Evolutionary conservation across 64 coral and sea anemone species (phyloP), one percentile per base, ranked within the genome.

Genomic region (Actinia equina): DNA sequence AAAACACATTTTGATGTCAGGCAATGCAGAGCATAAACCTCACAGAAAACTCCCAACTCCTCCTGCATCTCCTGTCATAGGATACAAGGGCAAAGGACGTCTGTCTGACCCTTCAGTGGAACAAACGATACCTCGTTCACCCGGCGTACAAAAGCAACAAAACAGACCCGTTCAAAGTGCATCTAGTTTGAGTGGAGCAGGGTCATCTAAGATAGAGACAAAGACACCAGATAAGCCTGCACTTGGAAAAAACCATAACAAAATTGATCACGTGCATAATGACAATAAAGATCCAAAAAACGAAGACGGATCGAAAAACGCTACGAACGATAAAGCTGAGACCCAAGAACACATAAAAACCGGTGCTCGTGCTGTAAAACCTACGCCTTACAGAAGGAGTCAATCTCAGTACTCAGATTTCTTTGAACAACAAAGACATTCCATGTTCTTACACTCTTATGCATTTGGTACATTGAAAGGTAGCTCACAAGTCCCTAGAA

Each of bases 11-110:
- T 23, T 25, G 53, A 60, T 56, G 23, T 87, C 83, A 19, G 49
- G 43, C 7, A 49, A 37, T 52, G 42, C 65, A 0, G 90, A 92
- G 9, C 83, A 80, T 27, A 87, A 87, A 79, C 89, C 80, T 14
- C 94, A 88, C 13, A 71, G 94, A 85, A 60, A 92, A 80, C 89
- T 97, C 17, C 94, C 94, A 4, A 88, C 91, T 6, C 94, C 94
- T n/a, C 94, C 94, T 16, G 26, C 88, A 5, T 97, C 94, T 7
- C 94, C 94, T 19, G 76, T 77, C 44, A 44, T 85, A 14, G 42
- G 30, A 0, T 53, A 85, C 19, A 41, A 74, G 69, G 23, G 11
- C 46, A 0, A 49, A 49, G 46, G 27, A 13, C 30, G 30, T 37
- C 30, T 37, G 30, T 37, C 30, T 37, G 30, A 37, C 30, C 1